Percentiles rank a stretch among this genome's conserved stretches.
These are phyloP conservation scores for Gymnocephalus cernua DNA, from an alignment of 2,113 vertebrate genomes.

Conservation along the genomic window DNA sequence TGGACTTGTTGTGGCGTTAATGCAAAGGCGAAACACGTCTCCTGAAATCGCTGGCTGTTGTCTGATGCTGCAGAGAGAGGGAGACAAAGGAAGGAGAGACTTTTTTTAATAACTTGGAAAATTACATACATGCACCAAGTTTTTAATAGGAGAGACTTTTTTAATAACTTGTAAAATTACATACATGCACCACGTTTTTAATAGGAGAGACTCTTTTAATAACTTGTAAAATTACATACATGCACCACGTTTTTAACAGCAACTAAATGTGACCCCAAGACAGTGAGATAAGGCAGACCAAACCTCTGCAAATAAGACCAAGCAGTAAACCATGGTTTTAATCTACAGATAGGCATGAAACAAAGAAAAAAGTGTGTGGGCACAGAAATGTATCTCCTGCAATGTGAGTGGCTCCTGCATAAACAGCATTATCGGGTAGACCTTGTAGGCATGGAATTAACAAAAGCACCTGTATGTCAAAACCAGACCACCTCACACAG, in stretches of 20 bases:
- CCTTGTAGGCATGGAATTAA: slow-evolving; percentile 9
- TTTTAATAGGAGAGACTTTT: neutral
- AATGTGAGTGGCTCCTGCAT: neutral
- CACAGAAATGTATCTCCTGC: neutral
- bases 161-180: slow-evolving; percentile 5
- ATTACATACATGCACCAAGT: neutral
- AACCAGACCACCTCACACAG: slow-evolving; percentile 51
- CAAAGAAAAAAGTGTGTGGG: neutral
- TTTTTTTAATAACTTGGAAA: slow-evolving; percentile 13
- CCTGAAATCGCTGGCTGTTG: slow-evolving; percentile 98
- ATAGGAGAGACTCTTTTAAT: slow-evolving; percentile 7
- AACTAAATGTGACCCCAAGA: neutral
- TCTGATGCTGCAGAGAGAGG: slow-evolving; percentile 88
- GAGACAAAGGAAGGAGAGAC: neutral
- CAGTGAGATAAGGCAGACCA: neutral
- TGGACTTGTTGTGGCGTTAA: slow-evolving; percentile 99
- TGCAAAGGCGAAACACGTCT: slow-evolving; percentile 98
- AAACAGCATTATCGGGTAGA: slow-evolving; percentile 3
- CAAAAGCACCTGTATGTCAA: slow-evolving; percentile 51
- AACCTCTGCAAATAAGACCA: neutral
- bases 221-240: neutral
- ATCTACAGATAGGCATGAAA: neutral
- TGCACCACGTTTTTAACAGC: neutral
- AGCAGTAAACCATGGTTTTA: neutral
- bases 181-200: neutral